Percentiles rank a stretch among this genome's conserved stretches.
phyloP scores from a whole-genome alignment of 2,797 vertebrate genomes.

The Bradypodion pumilum region DNA sequence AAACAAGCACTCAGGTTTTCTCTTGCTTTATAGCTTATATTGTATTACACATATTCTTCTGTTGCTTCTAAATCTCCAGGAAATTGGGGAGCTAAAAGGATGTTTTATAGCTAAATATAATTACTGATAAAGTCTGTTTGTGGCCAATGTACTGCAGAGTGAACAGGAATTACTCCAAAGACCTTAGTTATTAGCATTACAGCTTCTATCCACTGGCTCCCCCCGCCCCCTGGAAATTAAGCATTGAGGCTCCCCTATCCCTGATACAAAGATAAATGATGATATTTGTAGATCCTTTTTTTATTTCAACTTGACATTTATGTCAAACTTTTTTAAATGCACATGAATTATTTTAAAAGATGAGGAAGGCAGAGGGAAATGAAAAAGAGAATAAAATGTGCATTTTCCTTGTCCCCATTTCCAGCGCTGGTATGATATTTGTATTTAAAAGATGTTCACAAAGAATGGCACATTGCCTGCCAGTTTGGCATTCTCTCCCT shows the following conservation, averaged over 20 bases:
- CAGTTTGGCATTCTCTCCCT: conserved; percentile 16
- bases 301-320: conserved; percentile 73
- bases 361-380: not conserved
- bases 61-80: conserved; percentile 62
- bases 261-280: conserved; percentile 72
- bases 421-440: conserved; percentile 54
- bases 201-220: conserved; percentile 60
- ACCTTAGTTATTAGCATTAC: conserved; percentile 70
- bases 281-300: conserved; percentile 73
- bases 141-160: conserved; percentile 65
- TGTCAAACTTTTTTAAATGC: conserved; percentile 73
- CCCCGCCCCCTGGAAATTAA: conserved; percentile 66
- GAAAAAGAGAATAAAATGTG: conserved; percentile 62
- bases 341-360: conserved; percentile 69
- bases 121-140: conserved; percentile 70
- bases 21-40: conserved; percentile 21
- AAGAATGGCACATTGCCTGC: conserved; percentile 66
- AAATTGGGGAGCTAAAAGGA: conserved; percentile 67
- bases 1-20: conserved; percentile 1
- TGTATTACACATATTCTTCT: conserved; percentile 49
- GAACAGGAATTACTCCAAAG: conserved; percentile 72
- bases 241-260: conserved; percentile 64
- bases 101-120: conserved; percentile 66
- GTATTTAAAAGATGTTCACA: conserved; percentile 68
- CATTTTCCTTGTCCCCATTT: conserved; percentile 36